These are phyloP conservation scores for Venusia cambrica DNA, from an alignment of 2,888 invertebrate species.

Conservation along the genomic window DNA sequence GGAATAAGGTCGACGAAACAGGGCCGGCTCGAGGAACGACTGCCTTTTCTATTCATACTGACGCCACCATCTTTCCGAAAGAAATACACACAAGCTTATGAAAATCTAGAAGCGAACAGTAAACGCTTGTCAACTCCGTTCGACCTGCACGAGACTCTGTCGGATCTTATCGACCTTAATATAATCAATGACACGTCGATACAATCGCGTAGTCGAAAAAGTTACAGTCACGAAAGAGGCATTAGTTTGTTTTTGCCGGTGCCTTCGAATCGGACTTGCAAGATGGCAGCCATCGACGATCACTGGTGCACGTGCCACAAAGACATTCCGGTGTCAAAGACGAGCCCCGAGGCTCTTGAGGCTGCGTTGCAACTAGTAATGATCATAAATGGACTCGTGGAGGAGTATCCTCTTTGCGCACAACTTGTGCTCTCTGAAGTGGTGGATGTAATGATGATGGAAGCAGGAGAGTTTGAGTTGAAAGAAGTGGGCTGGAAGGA, in stretches of 20 bases:
- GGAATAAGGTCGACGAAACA: conserved; percentile 90
- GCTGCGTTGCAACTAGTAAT: conserved; percentile 83
- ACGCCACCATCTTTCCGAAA: conserved; percentile 87
- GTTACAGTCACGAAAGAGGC: conserved; percentile 73
- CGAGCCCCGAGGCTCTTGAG: conserved; percentile 75
- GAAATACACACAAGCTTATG: conserved; percentile 81
- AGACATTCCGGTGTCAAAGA: conserved; percentile 76
- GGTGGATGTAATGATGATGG: conserved; percentile 84
- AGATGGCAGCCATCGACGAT: conserved; percentile 87
- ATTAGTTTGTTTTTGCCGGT: conserved; percentile 90
- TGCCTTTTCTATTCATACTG: conserved; percentile 88
- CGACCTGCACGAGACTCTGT: conserved; percentile 90
- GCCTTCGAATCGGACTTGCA: conserved; percentile 87
- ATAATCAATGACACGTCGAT: conserved; percentile 62
- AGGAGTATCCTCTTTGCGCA: conserved; percentile 84
- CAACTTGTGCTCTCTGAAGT: conserved; percentile 82
- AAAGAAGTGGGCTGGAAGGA: conserved; percentile 75
- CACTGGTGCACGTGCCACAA: conserved; percentile 95
- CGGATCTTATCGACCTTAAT: conserved; percentile 83
- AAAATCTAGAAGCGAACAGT: conserved; percentile 84
- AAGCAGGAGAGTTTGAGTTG: conserved; percentile 53
- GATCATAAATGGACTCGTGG: conserved; percentile 83
- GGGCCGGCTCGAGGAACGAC: conserved; percentile 92
- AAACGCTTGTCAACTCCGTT: conserved; percentile 89
- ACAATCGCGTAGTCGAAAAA: conserved; percentile 45